phyloP scores from a whole-genome alignment of 2,113 vertebrate genomes.

The Halichoerus grypus region DNA sequence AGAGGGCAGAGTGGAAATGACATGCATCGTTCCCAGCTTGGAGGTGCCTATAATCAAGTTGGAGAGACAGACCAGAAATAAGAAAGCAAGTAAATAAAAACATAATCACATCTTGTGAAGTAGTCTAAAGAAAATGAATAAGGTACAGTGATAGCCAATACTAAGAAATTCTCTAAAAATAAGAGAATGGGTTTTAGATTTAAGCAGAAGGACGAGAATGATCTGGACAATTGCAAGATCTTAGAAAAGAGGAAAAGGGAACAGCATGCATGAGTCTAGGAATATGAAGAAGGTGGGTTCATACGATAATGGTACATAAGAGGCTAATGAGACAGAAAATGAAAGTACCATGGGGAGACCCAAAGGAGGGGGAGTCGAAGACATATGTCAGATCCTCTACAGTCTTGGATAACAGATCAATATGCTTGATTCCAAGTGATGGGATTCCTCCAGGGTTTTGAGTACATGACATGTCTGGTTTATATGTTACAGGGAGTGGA shows the following conservation, averaged over 20 bases:
- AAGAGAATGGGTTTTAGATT: not conserved
- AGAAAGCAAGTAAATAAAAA: not conserved
- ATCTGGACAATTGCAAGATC: not conserved
- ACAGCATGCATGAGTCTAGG: accelerated
- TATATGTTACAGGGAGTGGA: not conserved
- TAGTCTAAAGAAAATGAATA: not conserved
- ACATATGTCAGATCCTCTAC: not conserved
- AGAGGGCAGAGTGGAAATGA: not conserved
- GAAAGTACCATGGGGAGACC: not conserved
- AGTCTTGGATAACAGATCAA: not conserved
- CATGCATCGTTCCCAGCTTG: accelerated
- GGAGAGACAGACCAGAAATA: not conserved
- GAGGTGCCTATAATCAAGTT: not conserved
- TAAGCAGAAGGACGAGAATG: not conserved
- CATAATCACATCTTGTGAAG: not conserved
- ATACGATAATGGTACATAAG: not conserved
- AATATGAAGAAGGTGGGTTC: not conserved
- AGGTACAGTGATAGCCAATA: not conserved
- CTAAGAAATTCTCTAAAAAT: not conserved
- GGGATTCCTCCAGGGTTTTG: not conserved
- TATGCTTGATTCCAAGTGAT: not conserved
- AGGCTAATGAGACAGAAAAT: not conserved
- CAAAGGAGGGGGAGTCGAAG: accelerated
- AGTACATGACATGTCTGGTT: not conserved
- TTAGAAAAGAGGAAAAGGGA: not conserved